These are phyloP conservation scores for Arvicanthis niloticus DNA, from an alignment of 2,113 vertebrate genomes.

Conservation along the genomic window DNA sequence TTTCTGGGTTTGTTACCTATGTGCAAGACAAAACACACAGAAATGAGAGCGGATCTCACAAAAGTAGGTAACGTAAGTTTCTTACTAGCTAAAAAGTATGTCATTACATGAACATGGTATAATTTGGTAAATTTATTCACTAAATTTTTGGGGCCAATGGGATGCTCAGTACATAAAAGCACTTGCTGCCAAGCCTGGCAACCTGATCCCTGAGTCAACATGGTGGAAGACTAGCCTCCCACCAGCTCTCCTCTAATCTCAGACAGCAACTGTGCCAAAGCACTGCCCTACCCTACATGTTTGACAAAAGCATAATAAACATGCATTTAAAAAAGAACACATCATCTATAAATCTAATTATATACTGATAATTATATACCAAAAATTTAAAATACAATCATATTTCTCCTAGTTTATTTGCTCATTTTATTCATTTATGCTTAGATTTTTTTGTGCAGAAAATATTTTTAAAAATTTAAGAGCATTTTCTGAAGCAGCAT, in stretches of 20 bases:
- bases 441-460: constrained; percentile 18
- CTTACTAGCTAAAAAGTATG: not conserved
- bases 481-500: not conserved
- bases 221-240: not conserved
- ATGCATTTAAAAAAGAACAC: not conserved
- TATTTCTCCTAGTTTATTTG: not conserved
- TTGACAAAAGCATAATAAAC: not conserved
- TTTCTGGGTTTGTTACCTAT: not conserved
- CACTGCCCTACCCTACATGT: not conserved
- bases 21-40: not conserved
- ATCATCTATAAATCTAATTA: not conserved
- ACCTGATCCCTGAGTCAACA: too few species aligned
- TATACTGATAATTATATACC: not conserved
- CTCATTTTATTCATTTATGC: constrained; percentile 29
- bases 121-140: constrained; percentile 21
- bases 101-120: not conserved
- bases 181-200: too few species aligned
- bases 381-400: not conserved
- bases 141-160: not conserved
- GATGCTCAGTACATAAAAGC: not conserved
- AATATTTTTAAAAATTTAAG: not conserved
- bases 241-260: not conserved
- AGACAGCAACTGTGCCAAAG: not conserved
- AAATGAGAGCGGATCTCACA: not conserved
- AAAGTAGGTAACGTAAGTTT: not conserved